Conservation (phyloP, 2,113 vertebrate species). For the Grammomys dolichurus region DNA sequence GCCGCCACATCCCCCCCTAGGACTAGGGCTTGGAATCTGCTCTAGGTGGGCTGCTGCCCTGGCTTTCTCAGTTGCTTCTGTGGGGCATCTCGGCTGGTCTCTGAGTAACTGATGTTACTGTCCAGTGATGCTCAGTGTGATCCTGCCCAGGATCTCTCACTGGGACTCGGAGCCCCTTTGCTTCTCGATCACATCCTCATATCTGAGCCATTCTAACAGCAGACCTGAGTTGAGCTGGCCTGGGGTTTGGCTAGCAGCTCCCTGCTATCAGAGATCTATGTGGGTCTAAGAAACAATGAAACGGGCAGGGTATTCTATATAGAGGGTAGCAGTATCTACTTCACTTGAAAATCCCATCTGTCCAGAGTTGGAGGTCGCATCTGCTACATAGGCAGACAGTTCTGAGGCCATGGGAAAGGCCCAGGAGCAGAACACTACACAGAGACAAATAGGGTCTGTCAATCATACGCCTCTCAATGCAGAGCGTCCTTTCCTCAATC, state of each 20-base stretch:
- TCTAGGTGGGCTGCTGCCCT: slow-evolving; percentile 78
- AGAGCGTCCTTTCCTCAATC: not conserved
- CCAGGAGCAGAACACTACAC: not conserved
- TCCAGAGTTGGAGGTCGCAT: no score
- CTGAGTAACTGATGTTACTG: slow-evolving; percentile 81
- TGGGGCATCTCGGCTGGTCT: slow-evolving; percentile 86
- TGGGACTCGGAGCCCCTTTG: not conserved
- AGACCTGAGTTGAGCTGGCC: not conserved
- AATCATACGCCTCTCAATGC: not conserved
- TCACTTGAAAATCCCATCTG: not conserved
- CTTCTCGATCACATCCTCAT: not conserved
- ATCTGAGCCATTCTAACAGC: not conserved
- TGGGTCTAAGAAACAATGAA: not conserved
- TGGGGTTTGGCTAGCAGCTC: not conserved
- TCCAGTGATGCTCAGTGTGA: slow-evolving; percentile 77
- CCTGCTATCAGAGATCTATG: not conserved
- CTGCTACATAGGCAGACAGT: no score
- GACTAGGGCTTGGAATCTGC: slow-evolving; percentile 75
- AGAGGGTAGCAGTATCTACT: not conserved
- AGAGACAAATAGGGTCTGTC: not conserved
- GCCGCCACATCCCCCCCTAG: slow-evolving; percentile 79
- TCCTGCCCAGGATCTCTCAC: not conserved
- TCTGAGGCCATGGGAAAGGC: not conserved
- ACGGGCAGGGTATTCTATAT: not conserved
- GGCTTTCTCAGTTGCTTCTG: slow-evolving; percentile 78